Evolutionary conservation across 2,113 vertebrate species (phyloP).

Genomic region (Pipra filicauda): DNA sequence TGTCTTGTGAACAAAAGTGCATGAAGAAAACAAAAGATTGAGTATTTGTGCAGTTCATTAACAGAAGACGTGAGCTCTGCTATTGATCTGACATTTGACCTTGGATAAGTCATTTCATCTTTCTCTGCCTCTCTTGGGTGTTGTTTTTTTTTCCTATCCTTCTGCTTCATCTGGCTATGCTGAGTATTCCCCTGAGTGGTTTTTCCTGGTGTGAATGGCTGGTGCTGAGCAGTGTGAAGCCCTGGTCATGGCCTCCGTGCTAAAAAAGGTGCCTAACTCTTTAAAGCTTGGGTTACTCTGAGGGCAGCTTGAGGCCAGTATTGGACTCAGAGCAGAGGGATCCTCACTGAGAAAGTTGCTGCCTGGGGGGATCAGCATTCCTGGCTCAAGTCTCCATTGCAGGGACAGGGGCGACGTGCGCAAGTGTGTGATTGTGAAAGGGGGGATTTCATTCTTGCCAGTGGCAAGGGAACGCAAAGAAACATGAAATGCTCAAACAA

Average conservation of each 20-base stretch:
- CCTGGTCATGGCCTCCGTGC: neutral
- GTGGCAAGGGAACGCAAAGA: neutral
- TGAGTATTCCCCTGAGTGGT: neutral
- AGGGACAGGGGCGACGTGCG: rapidly evolving
- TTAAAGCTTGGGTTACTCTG: neutral
- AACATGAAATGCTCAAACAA: neutral
- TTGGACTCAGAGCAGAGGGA: neutral
- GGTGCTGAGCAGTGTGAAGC: neutral
- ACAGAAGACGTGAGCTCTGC: neutral
- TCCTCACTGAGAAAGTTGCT: neutral
- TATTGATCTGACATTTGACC: neutral
- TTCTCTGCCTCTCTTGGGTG: neutral
- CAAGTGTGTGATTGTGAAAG: rapidly evolving
- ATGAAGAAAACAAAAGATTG: neutral
- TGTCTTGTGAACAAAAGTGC: neutral
- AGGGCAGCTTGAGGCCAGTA: neutral
- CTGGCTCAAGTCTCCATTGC: neutral
- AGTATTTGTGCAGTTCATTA: neutral
- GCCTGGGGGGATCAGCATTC: neutral
- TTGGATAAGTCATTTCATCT: neutral
- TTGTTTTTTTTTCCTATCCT: neutral
- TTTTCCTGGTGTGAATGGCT: neutral
- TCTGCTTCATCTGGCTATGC: neutral
- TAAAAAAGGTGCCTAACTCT: neutral
- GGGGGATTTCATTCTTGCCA: neutral